phyloP scores from a whole-genome alignment of 2,797 vertebrate species.

The Mormyrus proboscirostris region DNA sequence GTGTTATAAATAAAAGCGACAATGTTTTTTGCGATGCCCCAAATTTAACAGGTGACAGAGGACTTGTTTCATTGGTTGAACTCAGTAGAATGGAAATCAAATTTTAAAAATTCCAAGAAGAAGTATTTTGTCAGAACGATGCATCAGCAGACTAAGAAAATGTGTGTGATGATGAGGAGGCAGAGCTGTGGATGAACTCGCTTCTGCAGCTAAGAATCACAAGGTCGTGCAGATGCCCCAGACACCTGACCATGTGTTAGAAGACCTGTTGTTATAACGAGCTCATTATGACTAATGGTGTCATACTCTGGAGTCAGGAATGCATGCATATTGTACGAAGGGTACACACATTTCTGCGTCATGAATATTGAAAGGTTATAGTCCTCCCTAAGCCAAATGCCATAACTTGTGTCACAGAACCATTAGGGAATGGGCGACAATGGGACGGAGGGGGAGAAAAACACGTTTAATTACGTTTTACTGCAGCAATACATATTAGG shows the following conservation, averaged over 20 bases:
- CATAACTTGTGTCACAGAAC: background rate
- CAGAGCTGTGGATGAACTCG: background rate
- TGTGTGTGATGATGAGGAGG: background rate
- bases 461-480: background rate
- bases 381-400: slow-evolving; percentile 1
- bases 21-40: background rate
- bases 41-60: background rate
- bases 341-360: background rate
- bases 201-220: background rate
- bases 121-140: background rate
- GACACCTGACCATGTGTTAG: background rate
- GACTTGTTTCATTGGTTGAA: background rate
- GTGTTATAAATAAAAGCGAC: background rate
- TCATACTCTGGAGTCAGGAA: background rate
- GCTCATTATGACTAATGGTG: slow-evolving; percentile 2
- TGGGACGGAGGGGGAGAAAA: background rate
- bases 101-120: background rate
- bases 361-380: background rate
- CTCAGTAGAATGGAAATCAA: background rate
- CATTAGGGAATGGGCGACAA: background rate
- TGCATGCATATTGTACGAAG: background rate
- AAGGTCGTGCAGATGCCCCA: background rate
- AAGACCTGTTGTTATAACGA: background rate
- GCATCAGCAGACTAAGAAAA: background rate
- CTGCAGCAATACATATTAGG: background rate